Percentiles rank a stretch among this genome's conserved stretches.
Conservation (phyloP, 2,797 vertebrate species). For the Parauchenoglanis punctatus region DNA sequence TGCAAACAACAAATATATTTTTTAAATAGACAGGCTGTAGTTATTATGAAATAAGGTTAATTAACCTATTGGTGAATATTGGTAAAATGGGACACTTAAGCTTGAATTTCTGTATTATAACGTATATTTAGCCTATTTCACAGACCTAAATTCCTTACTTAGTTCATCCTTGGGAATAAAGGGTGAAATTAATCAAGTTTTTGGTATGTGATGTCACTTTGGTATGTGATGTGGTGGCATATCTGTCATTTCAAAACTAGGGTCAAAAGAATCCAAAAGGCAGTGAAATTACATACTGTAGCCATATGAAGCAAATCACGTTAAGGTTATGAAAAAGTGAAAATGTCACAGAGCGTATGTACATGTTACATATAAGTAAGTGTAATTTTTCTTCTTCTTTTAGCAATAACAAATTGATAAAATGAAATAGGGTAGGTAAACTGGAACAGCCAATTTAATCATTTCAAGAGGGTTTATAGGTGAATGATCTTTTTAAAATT, state of each 20-base stretch:
- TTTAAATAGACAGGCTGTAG: background rate
- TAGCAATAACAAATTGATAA: no score
- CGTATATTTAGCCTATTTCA: background rate
- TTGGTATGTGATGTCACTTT: no score
- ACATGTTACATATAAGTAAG: no score
- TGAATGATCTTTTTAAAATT: background rate
- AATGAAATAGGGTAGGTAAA: no score
- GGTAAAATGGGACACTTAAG: background rate
- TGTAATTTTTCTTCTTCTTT: no score
- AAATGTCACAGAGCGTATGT: no score
- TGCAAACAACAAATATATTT: background rate
- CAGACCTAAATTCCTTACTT: background rate
- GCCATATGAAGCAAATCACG: no score
- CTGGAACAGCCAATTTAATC: background rate
- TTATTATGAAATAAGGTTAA: background rate
- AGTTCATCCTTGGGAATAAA: background rate
- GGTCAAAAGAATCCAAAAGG: no score
- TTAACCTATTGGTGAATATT: background rate
- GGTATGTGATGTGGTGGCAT: no score
- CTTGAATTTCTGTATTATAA: background rate
- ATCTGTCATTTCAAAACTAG: no score
- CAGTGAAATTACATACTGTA: background rate
- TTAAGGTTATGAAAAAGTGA: background rate
- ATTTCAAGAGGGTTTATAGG: background rate
- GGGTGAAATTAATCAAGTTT: background rate